Percentiles rank a stretch among this genome's conserved stretches.
Conservation (phyloP, 2,113 vertebrate genomes). For the Cephalophus harveyi region DNA sequence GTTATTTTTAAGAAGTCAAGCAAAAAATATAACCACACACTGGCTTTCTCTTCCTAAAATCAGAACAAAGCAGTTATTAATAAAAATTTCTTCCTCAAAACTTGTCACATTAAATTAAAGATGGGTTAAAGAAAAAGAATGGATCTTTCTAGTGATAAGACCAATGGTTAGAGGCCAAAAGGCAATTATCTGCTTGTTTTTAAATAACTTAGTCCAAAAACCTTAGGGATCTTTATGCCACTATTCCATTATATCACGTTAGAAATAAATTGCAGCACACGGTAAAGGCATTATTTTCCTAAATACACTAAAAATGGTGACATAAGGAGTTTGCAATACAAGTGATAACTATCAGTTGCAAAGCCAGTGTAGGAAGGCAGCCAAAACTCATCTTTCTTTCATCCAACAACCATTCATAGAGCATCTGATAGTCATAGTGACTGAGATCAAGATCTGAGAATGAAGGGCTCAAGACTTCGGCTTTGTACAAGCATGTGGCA, state of each 20-base stretch:
- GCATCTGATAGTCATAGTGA: accelerated
- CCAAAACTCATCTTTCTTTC: neutral
- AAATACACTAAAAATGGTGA: constrained; percentile 21
- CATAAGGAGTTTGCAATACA: neutral
- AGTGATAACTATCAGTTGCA: neutral
- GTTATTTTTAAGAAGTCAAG: neutral
- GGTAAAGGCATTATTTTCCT: constrained; percentile 33
- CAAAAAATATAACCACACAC: neutral
- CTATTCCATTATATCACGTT: neutral
- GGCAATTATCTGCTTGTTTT: constrained; percentile 65
- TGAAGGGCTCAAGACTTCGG: neutral
- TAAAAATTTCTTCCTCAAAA: neutral
- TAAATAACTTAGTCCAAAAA: constrained; percentile 65
- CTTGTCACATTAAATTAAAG: constrained; percentile 33
- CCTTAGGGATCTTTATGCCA: constrained; percentile 11
- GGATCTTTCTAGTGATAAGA: constrained; percentile 54
- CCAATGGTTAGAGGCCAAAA: constrained; percentile 44
- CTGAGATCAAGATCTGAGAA: neutral
- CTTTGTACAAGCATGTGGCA: neutral
- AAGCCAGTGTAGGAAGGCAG: neutral
- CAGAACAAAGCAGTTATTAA: neutral
- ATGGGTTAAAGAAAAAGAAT: constrained; percentile 46
- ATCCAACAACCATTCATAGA: neutral
- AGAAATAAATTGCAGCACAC: constrained; percentile 46
- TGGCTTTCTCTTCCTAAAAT: neutral